phyloP scores from a whole-genome alignment of 2,797 vertebrate genomes.

The Sebastiscus tertius region DNA sequence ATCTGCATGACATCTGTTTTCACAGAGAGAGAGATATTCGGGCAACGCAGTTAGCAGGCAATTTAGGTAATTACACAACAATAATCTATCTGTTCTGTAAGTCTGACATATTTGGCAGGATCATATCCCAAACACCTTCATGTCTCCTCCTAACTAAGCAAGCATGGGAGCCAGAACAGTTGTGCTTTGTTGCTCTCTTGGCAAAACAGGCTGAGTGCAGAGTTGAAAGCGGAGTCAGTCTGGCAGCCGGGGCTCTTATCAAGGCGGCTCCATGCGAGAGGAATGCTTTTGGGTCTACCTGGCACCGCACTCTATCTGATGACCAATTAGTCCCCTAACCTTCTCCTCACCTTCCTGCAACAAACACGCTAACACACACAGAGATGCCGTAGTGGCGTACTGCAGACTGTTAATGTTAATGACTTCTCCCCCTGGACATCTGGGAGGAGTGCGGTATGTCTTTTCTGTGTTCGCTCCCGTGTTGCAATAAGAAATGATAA shows the following conservation, averaged over 20 bases:
- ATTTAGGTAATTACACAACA: slow-evolving; percentile 52
- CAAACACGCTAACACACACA: slow-evolving; percentile 8
- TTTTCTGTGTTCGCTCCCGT: slow-evolving; percentile 15
- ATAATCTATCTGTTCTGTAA: slow-evolving; percentile 46
- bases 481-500: slow-evolving; percentile 27
- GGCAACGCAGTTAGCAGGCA: slow-evolving; percentile 36
- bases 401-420: slow-evolving; percentile 40
- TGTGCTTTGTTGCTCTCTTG: slow-evolving; percentile 55
- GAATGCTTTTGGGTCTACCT: slow-evolving; percentile 62
- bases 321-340: slow-evolving; percentile 50
- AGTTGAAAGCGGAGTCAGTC: slow-evolving; percentile 66
- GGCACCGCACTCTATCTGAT: slow-evolving; percentile 47
- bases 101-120: slow-evolving; percentile 32
- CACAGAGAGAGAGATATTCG: background rate
- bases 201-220: slow-evolving; percentile 42
- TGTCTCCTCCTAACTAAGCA: slow-evolving; percentile 25
- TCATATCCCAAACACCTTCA: slow-evolving; percentile 36
- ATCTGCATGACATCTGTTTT: slow-evolving; percentile 55
- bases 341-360: slow-evolving; percentile 44
- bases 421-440: slow-evolving; percentile 31
- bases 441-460: slow-evolving; percentile 2
- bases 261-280: slow-evolving; percentile 31
- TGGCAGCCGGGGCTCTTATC: slow-evolving; percentile 56
- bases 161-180: slow-evolving; percentile 37
- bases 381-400: background rate